Evolutionary conservation across 2,888 invertebrate species (phyloP).

Genomic region (Athalia circularis): DNA sequence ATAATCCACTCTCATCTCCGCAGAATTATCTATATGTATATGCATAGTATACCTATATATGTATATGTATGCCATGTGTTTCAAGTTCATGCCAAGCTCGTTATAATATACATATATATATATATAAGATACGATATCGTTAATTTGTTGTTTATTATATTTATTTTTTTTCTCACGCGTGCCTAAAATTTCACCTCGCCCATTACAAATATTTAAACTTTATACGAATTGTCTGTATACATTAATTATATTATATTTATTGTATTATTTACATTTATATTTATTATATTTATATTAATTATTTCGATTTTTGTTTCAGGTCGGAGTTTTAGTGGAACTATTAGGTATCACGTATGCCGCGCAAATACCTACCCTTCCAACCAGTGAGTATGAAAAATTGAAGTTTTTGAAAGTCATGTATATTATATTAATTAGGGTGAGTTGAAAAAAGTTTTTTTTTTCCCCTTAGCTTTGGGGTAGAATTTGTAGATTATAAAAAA

Average conservation of each 20-base stretch:
- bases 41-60: neutral
- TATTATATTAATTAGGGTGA: too few species aligned
- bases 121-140: too few species aligned
- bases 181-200: neutral
- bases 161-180: too few species aligned
- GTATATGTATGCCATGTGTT: neutral
- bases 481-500: too few species aligned
- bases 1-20: too few species aligned
- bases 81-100: too few species aligned
- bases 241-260: too few species aligned
- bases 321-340: constrained; percentile 67
- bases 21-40: neutral
- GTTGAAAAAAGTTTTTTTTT: too few species aligned
- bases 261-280: too few species aligned
- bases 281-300: constrained; percentile 9
- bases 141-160: too few species aligned
- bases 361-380: constrained; percentile 69
- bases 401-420: neutral
- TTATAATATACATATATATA: too few species aligned
- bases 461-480: too few species aligned
- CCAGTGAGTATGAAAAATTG: constrained; percentile 66
- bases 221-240: neutral
- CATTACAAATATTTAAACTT: neutral
- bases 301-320: constrained; percentile 61
- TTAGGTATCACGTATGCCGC: constrained; percentile 63